phyloP scores from a whole-genome alignment of 1,140 invertebrate genomes.

The Oncopodura yosiiana region DNA sequence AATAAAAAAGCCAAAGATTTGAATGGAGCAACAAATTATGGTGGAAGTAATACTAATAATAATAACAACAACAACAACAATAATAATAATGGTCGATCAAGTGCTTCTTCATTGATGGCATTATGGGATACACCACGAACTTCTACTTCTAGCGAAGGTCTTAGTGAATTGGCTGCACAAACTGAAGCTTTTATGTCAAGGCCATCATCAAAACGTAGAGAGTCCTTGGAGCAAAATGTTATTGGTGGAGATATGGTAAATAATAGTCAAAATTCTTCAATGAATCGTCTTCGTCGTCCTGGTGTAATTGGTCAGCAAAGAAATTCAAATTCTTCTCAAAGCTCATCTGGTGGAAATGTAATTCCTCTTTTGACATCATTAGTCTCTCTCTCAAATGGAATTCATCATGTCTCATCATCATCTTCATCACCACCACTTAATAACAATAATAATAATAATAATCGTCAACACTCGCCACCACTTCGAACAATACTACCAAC shows the following conservation, averaged over 20 bases:
- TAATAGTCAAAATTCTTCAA: background rate
- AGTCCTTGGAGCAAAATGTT: background rate
- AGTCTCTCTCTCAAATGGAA: background rate
- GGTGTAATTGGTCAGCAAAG: slow-evolving; percentile 22
- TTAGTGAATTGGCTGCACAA: slow-evolving; percentile 12
- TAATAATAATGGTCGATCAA: slow-evolving; percentile 16
- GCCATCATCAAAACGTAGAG: background rate
- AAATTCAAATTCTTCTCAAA: background rate
- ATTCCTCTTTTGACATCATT: background rate
- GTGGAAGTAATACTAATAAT: background rate
- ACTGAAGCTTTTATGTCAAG: slow-evolving; percentile 17
- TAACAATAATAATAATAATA: no score
- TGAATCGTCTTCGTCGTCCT: background rate
- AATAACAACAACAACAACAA: slow-evolving; percentile 9
- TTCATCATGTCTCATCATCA: background rate
- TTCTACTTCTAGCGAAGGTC: slow-evolving; percentile 13
- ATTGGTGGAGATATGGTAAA: background rate
- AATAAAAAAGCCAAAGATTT: background rate
- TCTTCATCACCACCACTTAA: background rate
- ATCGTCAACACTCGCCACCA: slow-evolving; percentile 14
- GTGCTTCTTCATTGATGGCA: no score
- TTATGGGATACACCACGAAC: slow-evolving; percentile 24
- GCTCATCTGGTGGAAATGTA: no score
- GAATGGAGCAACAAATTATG: background rate
- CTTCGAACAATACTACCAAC: background rate